phyloP scores from a whole-genome alignment of 2,113 vertebrate genomes.

The Pedetes capensis region DNA sequence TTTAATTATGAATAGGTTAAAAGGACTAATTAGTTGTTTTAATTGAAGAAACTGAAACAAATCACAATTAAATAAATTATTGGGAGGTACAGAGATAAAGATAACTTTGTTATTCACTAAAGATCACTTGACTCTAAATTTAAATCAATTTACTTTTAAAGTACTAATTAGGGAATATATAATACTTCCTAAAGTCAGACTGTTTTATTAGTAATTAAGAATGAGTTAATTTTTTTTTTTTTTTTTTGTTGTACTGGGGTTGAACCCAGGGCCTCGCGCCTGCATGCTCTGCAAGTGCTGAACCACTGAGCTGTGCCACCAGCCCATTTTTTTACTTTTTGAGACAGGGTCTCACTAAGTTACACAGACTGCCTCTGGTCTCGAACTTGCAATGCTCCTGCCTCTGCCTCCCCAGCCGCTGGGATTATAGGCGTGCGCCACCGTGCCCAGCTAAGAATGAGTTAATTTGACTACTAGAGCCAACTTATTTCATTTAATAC shows the following conservation, averaged over 20 bases:
- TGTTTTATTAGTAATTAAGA: background rate
- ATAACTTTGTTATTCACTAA: background rate
- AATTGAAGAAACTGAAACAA: background rate
- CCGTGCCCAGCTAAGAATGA: too few species aligned
- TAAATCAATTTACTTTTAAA: background rate
- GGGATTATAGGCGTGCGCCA: too few species aligned
- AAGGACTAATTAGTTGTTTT: background rate
- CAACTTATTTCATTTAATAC: background rate
- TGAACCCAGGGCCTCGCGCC: too few species aligned
- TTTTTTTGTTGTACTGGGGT: too few species aligned
- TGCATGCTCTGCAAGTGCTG: too few species aligned
- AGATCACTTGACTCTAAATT: background rate
- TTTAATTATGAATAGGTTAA: background rate
- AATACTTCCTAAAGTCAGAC: background rate
- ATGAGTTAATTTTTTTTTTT: background rate
- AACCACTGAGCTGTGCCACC: too few species aligned
- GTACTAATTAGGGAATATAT: background rate
- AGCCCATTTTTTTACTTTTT: too few species aligned
- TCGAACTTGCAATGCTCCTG: too few species aligned
- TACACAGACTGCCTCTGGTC: too few species aligned
- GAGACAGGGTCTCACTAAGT: too few species aligned
- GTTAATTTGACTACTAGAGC: background rate
- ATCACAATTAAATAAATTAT: background rate
- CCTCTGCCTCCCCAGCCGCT: too few species aligned
- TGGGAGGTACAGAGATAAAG: background rate